Conservation (phyloP, 2,113 vertebrate species). For the Gymnocephalus cernua region DNA sequence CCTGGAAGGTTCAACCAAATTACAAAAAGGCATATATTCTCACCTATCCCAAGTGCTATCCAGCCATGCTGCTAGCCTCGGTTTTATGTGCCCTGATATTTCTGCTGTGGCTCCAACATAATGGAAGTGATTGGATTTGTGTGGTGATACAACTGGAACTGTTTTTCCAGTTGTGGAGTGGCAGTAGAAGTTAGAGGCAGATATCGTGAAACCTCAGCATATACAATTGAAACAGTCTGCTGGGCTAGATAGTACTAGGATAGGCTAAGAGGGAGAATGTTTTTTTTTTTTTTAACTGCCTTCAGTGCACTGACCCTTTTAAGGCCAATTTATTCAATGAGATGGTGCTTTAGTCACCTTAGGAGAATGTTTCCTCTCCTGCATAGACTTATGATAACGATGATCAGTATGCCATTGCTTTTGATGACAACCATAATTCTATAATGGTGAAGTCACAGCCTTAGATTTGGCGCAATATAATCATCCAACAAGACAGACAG, state of each 20-base stretch:
- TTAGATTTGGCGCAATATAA: not conserved
- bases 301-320: not conserved
- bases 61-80: not conserved
- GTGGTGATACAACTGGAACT: no score
- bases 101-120: not conserved
- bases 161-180: no score
- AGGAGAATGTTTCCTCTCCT: not conserved
- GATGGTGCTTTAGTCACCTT: not conserved
- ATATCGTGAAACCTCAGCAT: not conserved
- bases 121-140: not conserved
- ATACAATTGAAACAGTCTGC: not conserved
- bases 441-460: not conserved
- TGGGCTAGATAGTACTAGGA: not conserved
- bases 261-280: no score
- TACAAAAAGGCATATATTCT: not conserved
- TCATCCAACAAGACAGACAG: conserved; percentile 20
- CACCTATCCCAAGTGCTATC: not conserved
- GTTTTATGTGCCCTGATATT: not conserved
- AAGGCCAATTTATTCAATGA: not conserved
- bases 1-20: not conserved
- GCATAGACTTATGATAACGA: not conserved
- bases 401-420: not conserved
- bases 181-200: not conserved
- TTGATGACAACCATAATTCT: conserved; percentile 21
- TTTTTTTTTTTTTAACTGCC: no score